A percentile compares a stretch with the other conserved stretches of the same genome.
Evolutionary conservation across 2,888 invertebrate genomes (phyloP).

Genomic region (Rhagium mordax): DNA sequence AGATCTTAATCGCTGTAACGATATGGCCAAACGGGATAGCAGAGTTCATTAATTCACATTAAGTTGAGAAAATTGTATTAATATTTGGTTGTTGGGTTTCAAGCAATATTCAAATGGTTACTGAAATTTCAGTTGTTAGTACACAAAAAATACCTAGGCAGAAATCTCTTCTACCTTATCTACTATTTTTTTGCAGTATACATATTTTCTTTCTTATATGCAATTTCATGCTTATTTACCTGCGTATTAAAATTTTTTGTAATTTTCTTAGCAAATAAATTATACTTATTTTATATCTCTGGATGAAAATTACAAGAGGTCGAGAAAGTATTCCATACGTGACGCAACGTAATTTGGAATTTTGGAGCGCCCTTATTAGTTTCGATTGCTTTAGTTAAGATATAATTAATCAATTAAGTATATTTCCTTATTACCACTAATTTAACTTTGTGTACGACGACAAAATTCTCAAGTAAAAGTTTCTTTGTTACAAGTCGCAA

Average conservation of each 20-base stretch:
- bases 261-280: too few species aligned
- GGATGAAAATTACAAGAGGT: background rate
- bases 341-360: background rate
- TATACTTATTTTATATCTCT: too few species aligned
- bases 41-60: background rate
- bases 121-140: too few species aligned
- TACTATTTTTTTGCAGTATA: too few species aligned
- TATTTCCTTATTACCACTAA: conserved; percentile 53
- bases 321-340: background rate
- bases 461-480: conserved; percentile 46
- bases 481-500: conserved; percentile 53
- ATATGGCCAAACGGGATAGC: background rate
- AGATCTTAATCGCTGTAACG: background rate
- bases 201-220: too few species aligned
- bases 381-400: conserved; percentile 18
- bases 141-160: too few species aligned
- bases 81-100: too few species aligned
- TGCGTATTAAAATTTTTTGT: too few species aligned
- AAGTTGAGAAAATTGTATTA: background rate
- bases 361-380: conserved; percentile 9
- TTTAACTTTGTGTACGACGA: conserved; percentile 45
- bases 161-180: too few species aligned
- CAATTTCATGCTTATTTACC: too few species aligned
- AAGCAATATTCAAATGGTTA: too few species aligned
- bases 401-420: conserved; percentile 51